phyloP scores from a whole-genome alignment of 1,140 invertebrate genomes.

The Zaprionus taronus region DNA sequence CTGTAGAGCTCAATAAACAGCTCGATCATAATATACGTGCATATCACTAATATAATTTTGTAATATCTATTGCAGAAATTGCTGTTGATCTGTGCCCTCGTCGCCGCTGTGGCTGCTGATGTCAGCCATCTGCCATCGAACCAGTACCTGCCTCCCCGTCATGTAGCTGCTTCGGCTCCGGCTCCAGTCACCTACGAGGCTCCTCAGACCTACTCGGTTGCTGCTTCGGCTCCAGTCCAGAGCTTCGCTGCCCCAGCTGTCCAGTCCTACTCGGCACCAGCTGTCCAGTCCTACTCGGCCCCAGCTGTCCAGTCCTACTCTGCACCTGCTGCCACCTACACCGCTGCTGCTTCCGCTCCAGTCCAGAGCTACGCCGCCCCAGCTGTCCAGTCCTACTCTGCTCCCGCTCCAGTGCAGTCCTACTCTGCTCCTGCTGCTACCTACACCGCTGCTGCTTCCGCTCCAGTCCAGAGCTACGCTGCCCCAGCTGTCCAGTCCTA shows the following conservation, averaged over 20 bases:
- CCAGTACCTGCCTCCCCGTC: constrained; percentile 68
- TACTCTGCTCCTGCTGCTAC: constrained; percentile 49
- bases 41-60: not conserved
- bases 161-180: constrained; percentile 55
- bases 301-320: constrained; percentile 57
- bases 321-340: constrained; percentile 40
- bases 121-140: constrained; percentile 75
- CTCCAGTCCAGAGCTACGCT: constrained; percentile 44
- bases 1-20: not conserved
- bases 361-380: constrained; percentile 51
- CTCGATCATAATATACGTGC: not conserved
- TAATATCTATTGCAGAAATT: constrained; percentile 65
- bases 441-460: constrained; percentile 13
- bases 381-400: constrained; percentile 51
- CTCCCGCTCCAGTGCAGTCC: constrained; percentile 28
- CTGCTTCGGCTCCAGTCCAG: constrained; percentile 54
- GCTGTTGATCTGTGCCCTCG: constrained; percentile 72
- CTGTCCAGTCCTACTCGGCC: constrained; percentile 45
- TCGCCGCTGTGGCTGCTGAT: constrained; percentile 72
- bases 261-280: not conserved
- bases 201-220: constrained; percentile 53
- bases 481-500: constrained; percentile 58
- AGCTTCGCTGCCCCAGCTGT: constrained; percentile 54
- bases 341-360: constrained; percentile 30
- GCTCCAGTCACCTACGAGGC: constrained; percentile 56